Base-by-base conservation (phyloP, 2,888 invertebrate species). In the Thereva unica region DNA sequence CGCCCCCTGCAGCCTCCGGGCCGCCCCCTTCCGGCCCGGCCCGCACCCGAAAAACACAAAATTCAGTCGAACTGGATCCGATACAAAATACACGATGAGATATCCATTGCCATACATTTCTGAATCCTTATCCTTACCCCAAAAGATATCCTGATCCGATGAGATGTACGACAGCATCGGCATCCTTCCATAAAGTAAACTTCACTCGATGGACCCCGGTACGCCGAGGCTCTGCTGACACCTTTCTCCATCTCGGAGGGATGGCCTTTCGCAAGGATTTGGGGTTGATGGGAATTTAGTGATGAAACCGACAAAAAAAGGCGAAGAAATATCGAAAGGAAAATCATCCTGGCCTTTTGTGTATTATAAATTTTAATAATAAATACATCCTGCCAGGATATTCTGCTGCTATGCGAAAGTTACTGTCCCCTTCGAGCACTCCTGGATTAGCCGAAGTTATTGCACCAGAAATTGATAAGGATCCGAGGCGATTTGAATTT, bases 291-390 rank as follows among this genome's bases (percentile, higher is more conserved):
- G 66, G 59, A 66, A 66, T 66, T 66, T 66, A 66, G 66, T 66
- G 59, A 66, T 66, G 59, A 59, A 61, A 52, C 52, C 61, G 42
- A 41, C 23, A 52, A 50, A 56, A 50, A 52, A 67, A 59, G 44
- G 40, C 45, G 50, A 49, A 57, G 64, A 67, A 45, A 64, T 64
- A 67, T 67, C 64, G 64, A 67, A 56, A 44, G 44, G 44, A 44
- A 66, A 63, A 55, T 63, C 40, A 61, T 63, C 55, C 57, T 41
- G 66, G 63, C 49, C 68, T 68, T 68, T 68, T 68, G 68, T 68
- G 68, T 68, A 66, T 64, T 66, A 68, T 68, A 68, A 68, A 68
- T 68, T 66, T 68, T 68, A 68, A 68, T 68, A 68, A 68, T 66
- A 68, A 65, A 68, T 66, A 66, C 53, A 65, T 53, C 41, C 12